phyloP scores from a whole-genome alignment of 2,113 vertebrate species.

The Tragelaphus buxtoni region DNA sequence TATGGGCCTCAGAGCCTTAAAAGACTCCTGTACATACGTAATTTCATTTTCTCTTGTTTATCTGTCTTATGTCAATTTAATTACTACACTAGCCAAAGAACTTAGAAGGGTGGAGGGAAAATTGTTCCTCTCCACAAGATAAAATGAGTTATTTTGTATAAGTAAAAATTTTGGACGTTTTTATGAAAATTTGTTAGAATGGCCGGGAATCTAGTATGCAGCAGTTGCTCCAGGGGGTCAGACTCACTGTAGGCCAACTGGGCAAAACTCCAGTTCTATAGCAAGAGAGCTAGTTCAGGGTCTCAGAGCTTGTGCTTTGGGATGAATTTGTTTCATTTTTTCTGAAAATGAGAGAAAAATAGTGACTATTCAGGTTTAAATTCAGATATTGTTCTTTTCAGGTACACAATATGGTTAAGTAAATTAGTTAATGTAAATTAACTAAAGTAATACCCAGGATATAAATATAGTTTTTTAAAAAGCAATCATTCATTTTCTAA shows the following conservation, averaged over 20 bases:
- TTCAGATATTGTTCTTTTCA: background rate
- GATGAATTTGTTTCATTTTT: background rate
- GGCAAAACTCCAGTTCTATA: background rate
- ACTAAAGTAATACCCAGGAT: background rate
- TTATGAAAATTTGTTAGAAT: background rate
- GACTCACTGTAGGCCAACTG: background rate
- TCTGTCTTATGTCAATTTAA: background rate
- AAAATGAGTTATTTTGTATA: background rate
- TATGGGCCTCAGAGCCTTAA: background rate
- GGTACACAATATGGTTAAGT: background rate
- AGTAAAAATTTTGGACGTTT: background rate
- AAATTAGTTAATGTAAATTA: background rate
- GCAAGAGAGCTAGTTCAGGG: background rate
- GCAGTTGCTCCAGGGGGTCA: background rate
- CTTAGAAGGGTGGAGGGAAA: background rate
- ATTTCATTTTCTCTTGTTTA: background rate
- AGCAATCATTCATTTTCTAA: background rate
- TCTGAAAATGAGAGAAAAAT: background rate
- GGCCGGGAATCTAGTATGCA: background rate
- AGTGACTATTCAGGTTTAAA: background rate
- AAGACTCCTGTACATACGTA: background rate
- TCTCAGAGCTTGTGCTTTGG: background rate
- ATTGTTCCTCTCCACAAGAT: background rate
- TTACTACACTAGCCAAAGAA: background rate
- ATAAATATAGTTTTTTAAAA: background rate